A percentile compares a stretch with the other conserved stretches of the same genome.
Conservation (phyloP, 2,113 vertebrate genomes). For the Carettochelys insculpta region DNA sequence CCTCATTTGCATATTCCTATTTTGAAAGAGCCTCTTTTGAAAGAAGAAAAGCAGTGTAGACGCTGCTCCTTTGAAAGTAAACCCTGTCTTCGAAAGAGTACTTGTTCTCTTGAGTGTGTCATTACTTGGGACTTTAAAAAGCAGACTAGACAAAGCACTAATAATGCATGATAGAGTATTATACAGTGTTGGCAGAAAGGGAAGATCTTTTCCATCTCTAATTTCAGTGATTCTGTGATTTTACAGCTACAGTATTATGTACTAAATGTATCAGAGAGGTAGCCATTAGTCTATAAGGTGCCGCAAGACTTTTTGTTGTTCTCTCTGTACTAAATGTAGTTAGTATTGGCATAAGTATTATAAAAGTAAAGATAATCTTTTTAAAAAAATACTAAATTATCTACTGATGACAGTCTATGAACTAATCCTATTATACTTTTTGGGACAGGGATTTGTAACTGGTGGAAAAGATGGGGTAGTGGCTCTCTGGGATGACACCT, state of each 20-base stretch:
- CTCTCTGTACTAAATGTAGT: background rate
- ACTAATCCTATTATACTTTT: background rate
- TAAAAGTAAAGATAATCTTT: background rate
- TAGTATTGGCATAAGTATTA: background rate
- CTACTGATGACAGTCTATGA: background rate
- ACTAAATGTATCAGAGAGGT: background rate
- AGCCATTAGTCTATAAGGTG: too few species aligned
- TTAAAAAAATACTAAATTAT: background rate
- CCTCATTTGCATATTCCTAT: too few species aligned
- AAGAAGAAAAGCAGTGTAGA: too few species aligned
- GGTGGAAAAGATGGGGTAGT: slow-evolving; percentile 97
- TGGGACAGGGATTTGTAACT: slow-evolving; percentile 92
- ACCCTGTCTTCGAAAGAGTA: too few species aligned
- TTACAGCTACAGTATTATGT: background rate
- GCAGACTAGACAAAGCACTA: background rate
- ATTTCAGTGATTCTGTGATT: background rate
- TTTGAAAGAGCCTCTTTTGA: too few species aligned
- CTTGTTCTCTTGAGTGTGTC: too few species aligned
- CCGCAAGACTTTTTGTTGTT: too few species aligned
- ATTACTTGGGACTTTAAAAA: background rate
- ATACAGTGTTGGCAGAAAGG: background rate
- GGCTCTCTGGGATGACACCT: slow-evolving; percentile 96
- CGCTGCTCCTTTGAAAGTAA: too few species aligned
- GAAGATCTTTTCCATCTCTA: background rate
- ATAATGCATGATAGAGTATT: background rate